Conservation (phyloP, 2,797 vertebrate species). For the Perodicticus potto region DNA sequence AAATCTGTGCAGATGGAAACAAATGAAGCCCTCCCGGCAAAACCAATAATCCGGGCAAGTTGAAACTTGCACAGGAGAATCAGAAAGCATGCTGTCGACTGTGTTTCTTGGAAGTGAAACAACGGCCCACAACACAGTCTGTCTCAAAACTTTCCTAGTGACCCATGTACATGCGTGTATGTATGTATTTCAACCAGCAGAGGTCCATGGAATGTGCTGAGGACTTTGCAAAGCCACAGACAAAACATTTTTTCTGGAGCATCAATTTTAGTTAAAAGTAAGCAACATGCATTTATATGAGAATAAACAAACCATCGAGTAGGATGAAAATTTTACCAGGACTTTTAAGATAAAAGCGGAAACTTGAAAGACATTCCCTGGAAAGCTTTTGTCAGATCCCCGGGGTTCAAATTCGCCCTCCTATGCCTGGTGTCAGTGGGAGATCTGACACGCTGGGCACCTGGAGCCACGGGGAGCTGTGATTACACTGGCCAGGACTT, state of each 20-base stretch:
- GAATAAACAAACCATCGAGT: neutral
- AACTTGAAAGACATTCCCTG: slow-evolving; percentile 1
- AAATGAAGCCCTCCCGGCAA: too few species aligned
- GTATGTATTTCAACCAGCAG: neutral
- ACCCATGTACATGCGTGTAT: neutral
- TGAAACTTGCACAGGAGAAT: too few species aligned
- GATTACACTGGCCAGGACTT: neutral
- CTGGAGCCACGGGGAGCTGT: neutral
- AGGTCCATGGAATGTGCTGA: neutral
- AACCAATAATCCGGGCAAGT: too few species aligned
- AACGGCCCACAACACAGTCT: too few species aligned
- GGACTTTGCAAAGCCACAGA: neutral
- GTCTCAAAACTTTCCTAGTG: too few species aligned
- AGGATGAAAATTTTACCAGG: slow-evolving; percentile 1
- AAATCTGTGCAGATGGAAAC: too few species aligned
- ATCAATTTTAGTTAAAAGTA: neutral
- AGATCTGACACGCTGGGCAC: neutral
- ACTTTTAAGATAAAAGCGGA: neutral
- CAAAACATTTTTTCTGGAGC: neutral
- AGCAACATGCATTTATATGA: neutral
- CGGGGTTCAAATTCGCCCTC: neutral
- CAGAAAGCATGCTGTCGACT: too few species aligned
- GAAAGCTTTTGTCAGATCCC: neutral
- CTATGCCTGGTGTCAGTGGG: neutral
- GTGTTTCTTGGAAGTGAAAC: too few species aligned